Percentiles rank a stretch among this genome's conserved stretches.
These are phyloP conservation scores for Bugulina stolonifera DNA, from an alignment of 2,888 invertebrate genomes.

Conservation along the genomic window DNA sequence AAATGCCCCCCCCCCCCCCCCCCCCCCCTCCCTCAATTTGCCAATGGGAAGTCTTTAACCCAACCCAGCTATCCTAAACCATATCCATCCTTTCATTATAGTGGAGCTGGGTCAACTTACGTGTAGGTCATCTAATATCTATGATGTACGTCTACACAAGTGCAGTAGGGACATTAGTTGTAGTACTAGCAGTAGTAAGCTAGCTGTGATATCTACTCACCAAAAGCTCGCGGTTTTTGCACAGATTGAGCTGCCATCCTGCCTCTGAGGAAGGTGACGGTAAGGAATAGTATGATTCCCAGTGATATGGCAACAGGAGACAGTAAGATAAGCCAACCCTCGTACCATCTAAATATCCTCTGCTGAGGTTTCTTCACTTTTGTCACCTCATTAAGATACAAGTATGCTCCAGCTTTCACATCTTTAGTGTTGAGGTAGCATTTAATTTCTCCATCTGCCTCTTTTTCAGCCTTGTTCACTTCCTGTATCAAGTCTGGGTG, in stretches of 20 bases:
- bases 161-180: too few species aligned
- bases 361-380: neutral
- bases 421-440: neutral
- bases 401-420: neutral
- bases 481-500: neutral
- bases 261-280: neutral
- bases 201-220: too few species aligned
- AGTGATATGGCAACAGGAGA: neutral
- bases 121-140: too few species aligned
- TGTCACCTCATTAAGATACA: neutral
- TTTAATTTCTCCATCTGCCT: neutral
- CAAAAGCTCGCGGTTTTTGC: neutral
- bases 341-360: constrained; percentile 10
- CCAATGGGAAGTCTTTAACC: too few species aligned
- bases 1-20: too few species aligned
- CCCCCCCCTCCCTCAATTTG: too few species aligned
- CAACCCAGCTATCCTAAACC: too few species aligned
- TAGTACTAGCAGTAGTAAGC: too few species aligned
- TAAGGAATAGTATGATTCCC: neutral
- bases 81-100: too few species aligned
- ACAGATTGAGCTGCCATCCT: neutral
- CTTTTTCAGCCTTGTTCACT: neutral
- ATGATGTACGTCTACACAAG: too few species aligned
- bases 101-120: too few species aligned
- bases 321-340: neutral